phyloP scores from a whole-genome alignment of 2,888 invertebrate genomes.

The Drosophila tanythrix region DNA sequence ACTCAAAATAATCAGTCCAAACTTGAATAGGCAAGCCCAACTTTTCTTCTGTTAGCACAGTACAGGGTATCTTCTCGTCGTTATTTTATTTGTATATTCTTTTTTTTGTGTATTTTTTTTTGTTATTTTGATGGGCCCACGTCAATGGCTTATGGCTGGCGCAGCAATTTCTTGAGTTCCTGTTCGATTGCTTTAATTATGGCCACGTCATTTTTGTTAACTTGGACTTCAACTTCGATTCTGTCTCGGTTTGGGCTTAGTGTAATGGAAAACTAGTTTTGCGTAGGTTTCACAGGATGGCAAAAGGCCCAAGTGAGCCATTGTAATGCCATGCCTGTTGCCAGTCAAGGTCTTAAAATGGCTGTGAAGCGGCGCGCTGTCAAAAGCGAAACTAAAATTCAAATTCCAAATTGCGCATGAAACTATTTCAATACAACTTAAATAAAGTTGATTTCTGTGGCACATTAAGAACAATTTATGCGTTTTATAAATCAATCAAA shows the following conservation, averaged over 20 bases:
- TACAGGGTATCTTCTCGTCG: background rate
- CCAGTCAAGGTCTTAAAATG: background rate
- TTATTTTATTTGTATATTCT: background rate
- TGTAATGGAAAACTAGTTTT: conserved; percentile 16
- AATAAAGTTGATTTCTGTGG: background rate
- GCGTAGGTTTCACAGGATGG: background rate
- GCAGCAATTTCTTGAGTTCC: conserved; percentile 56
- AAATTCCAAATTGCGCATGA: background rate
- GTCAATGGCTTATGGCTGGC: conserved; percentile 44
- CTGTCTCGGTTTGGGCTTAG: conserved; percentile 1
- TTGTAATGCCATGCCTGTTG: background rate
- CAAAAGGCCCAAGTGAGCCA: background rate
- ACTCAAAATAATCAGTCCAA: background rate
- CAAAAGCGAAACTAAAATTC: background rate
- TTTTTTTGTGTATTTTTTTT: background rate
- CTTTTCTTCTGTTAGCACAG: background rate
- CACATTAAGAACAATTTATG: background rate
- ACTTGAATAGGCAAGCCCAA: rapidly evolving
- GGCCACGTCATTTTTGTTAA: conserved; percentile 47
- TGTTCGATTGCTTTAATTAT: conserved; percentile 64
- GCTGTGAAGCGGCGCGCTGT: background rate
- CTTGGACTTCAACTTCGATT: background rate
- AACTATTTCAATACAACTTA: background rate
- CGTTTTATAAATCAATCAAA: background rate
- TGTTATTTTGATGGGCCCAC: conserved; percentile 33